A percentile compares a stretch with the other conserved stretches of the same genome.
These are phyloP conservation scores for Varanus komodoensis DNA, from an alignment of 2,113 vertebrate genomes.

Conservation along the genomic window DNA sequence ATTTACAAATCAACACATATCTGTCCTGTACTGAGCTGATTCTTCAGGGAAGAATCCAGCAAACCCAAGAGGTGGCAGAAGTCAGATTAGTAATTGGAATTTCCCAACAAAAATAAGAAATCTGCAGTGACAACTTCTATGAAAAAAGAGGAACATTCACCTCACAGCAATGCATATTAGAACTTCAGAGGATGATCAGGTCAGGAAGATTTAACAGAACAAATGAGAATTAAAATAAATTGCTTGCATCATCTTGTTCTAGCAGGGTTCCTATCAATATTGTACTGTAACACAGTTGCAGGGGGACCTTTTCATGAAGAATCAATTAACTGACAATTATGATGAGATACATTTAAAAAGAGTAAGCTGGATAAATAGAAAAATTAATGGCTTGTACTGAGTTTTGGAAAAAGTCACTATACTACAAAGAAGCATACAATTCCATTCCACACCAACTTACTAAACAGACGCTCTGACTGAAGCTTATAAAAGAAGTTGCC, in stretches of 20 bases:
- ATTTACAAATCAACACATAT: background rate
- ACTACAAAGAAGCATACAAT: background rate
- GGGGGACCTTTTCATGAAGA: conserved; percentile 24
- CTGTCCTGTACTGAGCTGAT: background rate
- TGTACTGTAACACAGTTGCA: conserved; percentile 35
- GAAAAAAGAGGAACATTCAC: background rate
- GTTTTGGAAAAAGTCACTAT: conserved; percentile 5
- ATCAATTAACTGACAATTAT: conserved; percentile 45
- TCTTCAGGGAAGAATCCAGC: background rate
- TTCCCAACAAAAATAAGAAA: background rate
- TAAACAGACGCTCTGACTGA: conserved; percentile 27
- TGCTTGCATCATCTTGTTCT: conserved; percentile 26
- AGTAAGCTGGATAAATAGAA: conserved; percentile 8
- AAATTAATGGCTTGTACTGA: conserved; percentile 39
- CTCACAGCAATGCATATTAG: background rate
- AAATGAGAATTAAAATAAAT: conserved; percentile 49
- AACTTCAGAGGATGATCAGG: background rate
- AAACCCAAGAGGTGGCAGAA: background rate
- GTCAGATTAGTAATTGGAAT: background rate
- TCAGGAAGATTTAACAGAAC: conserved; percentile 39
- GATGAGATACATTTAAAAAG: background rate
- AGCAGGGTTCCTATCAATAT: conserved; percentile 36
- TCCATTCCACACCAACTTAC: conserved; percentile 6
- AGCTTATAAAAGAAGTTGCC: background rate
- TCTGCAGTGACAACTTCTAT: background rate